Conservation (phyloP, 1,140 invertebrate genomes). For the Leptinotarsa lineolata region DNA sequence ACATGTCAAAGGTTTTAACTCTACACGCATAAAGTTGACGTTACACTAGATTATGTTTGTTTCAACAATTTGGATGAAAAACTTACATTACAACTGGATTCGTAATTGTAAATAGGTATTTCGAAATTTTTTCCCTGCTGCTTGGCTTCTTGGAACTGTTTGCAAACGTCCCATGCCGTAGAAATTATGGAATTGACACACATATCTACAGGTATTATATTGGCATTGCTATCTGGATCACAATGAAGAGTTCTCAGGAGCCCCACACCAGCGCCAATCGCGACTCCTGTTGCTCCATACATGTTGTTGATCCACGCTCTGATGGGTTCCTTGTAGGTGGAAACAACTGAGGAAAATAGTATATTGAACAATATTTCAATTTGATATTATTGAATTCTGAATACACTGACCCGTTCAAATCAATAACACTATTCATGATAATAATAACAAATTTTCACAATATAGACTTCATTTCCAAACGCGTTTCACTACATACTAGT, state of each 20-base stretch:
- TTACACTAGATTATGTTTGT: too few relatives aligned
- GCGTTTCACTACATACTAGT: too few relatives aligned
- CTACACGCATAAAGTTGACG: too few relatives aligned
- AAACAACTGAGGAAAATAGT: slow-evolving; percentile 66
- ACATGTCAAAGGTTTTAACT: too few relatives aligned
- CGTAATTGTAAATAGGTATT: slow-evolving; percentile 72
- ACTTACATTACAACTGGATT: slow-evolving; percentile 60
- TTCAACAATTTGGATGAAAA: neutral
- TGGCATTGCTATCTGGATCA: slow-evolving; percentile 66
- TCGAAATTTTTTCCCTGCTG: slow-evolving; percentile 44
- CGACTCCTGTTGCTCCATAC: slow-evolving; percentile 81
- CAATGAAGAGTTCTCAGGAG: slow-evolving; percentile 73
- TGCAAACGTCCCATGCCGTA: slow-evolving; percentile 51
- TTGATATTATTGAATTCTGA: too few relatives aligned
- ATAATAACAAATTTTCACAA: too few relatives aligned
- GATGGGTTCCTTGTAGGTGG: slow-evolving; percentile 77
- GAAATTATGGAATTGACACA: slow-evolving; percentile 82
- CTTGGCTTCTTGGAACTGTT: slow-evolving; percentile 32
- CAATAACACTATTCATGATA: too few relatives aligned
- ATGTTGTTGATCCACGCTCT: slow-evolving; percentile 88
- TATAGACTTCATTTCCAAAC: too few relatives aligned
- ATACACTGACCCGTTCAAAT: too few relatives aligned
- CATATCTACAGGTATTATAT: slow-evolving; percentile 87
- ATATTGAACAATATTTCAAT: too few relatives aligned
- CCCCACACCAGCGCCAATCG: slow-evolving; percentile 64